These are phyloP conservation scores for Parasteatoda tepidariorum DNA, from an alignment of 1,140 invertebrate genomes.

Conservation along the genomic window DNA sequence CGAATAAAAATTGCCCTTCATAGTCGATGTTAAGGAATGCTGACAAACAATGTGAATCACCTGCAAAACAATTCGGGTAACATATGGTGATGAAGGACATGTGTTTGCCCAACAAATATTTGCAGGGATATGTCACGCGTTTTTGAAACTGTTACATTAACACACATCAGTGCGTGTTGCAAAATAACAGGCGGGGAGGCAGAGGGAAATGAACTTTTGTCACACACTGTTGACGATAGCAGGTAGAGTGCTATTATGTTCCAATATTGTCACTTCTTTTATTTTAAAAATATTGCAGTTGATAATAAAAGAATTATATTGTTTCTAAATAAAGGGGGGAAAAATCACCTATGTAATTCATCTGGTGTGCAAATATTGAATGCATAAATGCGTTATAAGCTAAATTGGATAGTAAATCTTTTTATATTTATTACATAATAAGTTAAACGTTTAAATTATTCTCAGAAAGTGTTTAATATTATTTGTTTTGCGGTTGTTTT, in stretches of 20 bases:
- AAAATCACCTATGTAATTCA: background rate
- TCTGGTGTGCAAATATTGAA: background rate
- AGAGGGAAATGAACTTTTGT: background rate
- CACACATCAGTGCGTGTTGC: constrained; percentile 23
- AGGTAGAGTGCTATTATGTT: background rate
- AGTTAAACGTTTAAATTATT: no score
- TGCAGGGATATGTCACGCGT: background rate
- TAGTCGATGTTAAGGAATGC: no score
- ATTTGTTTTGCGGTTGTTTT: no score
- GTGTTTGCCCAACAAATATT: background rate
- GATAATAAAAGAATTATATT: no score
- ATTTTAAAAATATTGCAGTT: no score
- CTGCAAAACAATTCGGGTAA: no score
- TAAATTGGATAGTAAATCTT: no score
- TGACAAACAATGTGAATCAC: no score
- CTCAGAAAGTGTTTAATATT: no score
- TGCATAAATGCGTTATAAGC: no score
- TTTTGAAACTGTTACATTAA: constrained; percentile 30
- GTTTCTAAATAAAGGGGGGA: background rate
- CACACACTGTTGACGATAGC: constrained; percentile 30
- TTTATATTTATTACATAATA: no score
- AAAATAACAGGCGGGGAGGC: constrained; percentile 11
- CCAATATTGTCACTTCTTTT: background rate
- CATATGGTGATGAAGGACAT: background rate
- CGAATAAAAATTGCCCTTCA: no score